Evolutionary conservation across 1,140 invertebrate species (phyloP).

Genomic region (Coelopa frigida): DNA sequence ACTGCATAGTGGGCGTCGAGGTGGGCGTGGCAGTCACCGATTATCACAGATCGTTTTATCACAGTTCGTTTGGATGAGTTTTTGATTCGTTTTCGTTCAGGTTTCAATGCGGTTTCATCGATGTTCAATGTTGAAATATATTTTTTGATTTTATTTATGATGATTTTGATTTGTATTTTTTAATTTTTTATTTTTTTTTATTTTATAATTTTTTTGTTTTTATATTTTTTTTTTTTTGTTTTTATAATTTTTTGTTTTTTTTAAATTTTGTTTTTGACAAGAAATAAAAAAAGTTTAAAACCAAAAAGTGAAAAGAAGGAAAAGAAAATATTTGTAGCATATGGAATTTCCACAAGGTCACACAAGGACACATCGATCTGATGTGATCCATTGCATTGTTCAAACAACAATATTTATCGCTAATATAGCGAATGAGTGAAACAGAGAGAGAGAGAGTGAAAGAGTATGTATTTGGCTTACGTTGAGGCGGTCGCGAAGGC

Average conservation of each 20-base stretch:
- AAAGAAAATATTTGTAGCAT: slow-evolving; percentile 35
- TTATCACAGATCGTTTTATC: neutral
- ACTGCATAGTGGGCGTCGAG: slow-evolving; percentile 47
- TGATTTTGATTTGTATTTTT: neutral
- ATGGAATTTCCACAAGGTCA: neutral
- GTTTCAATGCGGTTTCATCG: too few relatives aligned
- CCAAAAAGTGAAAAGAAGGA: slow-evolving; percentile 29
- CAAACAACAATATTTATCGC: neutral
- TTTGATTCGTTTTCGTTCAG: neutral
- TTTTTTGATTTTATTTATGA: neutral
- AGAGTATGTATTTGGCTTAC: slow-evolving; percentile 50
- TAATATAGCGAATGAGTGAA: neutral
- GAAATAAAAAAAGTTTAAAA: slow-evolving; percentile 23
- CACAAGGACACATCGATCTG: neutral
- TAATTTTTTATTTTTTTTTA: slow-evolving; percentile 4
- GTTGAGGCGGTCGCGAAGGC: slow-evolving; percentile 90
- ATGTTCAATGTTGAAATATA: too few relatives aligned
- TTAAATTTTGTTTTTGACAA: slow-evolving; percentile 18
- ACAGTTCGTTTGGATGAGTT: neutral
- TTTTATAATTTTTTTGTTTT: slow-evolving; percentile 11
- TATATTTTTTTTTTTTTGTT: slow-evolving; percentile 5
- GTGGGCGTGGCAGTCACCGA: too few relatives aligned
- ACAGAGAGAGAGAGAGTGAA: slow-evolving; percentile 18
- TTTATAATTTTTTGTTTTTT: slow-evolving; percentile 17
- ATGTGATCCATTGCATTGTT: slow-evolving; percentile 1